Percentiles rank a stretch among this genome's conserved stretches.
These are phyloP conservation scores for Cantharis lateralis DNA, from an alignment of 2,888 invertebrate genomes.

Conservation along the genomic window DNA sequence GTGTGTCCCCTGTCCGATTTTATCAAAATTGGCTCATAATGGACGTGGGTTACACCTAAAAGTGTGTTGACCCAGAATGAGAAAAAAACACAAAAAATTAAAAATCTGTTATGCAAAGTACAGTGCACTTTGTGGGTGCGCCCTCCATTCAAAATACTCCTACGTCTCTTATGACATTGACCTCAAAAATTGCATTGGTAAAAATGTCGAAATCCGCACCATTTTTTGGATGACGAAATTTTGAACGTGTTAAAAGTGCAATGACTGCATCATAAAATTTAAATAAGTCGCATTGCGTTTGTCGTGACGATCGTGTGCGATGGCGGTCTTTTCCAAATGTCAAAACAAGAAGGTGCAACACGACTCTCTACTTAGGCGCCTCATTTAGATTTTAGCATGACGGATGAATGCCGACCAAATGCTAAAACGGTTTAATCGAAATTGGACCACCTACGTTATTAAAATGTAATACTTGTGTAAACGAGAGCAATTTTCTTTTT, in stretches of 20 bases:
- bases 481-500: constrained; percentile 43
- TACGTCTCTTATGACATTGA: constrained; percentile 31
- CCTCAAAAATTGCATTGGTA: constrained; percentile 22
- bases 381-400: constrained; percentile 1
- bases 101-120: constrained; percentile 31
- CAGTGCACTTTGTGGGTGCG: constrained; percentile 32
- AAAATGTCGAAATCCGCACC: not conserved
- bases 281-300: constrained; percentile 23
- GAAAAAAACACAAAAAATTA: constrained; percentile 23
- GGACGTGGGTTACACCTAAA: constrained; percentile 14
- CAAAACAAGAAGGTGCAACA: constrained; percentile 38
- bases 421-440: not conserved
- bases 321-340: constrained; percentile 37
- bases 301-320: constrained; percentile 14
- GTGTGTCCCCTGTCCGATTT: constrained; percentile 9
- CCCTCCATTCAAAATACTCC: constrained; percentile 29
- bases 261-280: constrained; percentile 33
- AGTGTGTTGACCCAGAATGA: constrained; percentile 27
- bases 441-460: constrained; percentile 5
- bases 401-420: not conserved
- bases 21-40: constrained; percentile 10
- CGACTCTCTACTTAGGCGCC: constrained; percentile 39
- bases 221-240: not conserved
- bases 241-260: constrained; percentile 22
- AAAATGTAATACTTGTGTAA: constrained; percentile 35